These are phyloP conservation scores for Sorex araneus DNA, from an alignment of 2,113 vertebrate species.

Conservation along the genomic window DNA sequence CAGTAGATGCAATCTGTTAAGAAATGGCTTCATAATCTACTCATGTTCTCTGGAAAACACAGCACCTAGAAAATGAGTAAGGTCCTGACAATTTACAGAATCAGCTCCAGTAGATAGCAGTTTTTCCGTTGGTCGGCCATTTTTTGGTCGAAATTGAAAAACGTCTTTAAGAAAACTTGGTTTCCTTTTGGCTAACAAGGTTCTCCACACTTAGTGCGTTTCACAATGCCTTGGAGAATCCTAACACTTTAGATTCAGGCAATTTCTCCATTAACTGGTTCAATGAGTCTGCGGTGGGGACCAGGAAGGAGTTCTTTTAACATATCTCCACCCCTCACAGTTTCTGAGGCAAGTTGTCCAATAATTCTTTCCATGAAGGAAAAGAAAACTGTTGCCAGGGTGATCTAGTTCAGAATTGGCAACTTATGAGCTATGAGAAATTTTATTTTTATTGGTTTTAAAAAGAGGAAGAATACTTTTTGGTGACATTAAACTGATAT, in stretches of 20 bases:
- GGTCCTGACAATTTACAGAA: neutral
- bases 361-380: neutral
- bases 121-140: neutral
- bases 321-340: neutral
- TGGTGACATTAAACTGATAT: conserved; percentile 50
- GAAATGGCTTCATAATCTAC: neutral
- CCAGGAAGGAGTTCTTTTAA: neutral
- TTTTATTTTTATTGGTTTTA: conserved; percentile 20
- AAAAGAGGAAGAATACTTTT: conserved; percentile 22
- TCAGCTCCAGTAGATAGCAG: neutral
- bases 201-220: neutral
- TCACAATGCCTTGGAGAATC: neutral
- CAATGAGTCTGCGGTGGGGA: neutral
- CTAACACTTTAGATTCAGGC: neutral
- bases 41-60: conserved; percentile 34
- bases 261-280: neutral
- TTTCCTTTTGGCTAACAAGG: conserved; percentile 34
- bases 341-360: neutral
- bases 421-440: neutral
- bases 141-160: conserved; percentile 43
- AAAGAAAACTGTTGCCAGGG: neutral
- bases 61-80: neutral
- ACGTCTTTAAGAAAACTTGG: conserved; percentile 23
- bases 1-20: neutral
- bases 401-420: neutral